Evolutionary conservation across 1,140 invertebrate genomes (phyloP).

Genomic region (Neodiprion pinetum): DNA sequence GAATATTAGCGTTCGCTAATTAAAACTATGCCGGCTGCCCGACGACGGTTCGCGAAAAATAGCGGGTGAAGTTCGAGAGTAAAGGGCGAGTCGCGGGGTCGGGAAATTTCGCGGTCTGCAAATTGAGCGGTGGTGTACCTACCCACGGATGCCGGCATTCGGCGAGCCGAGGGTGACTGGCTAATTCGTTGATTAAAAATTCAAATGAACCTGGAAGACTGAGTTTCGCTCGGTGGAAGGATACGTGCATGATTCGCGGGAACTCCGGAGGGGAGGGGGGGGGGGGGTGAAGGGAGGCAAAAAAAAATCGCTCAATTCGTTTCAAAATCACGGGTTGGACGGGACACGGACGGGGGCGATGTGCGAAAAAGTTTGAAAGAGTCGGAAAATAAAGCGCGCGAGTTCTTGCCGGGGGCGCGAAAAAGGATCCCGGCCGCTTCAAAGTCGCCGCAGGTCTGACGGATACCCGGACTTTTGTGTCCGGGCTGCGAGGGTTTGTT

Average conservation of each 20-base stretch:
- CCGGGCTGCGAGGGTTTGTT: background rate
- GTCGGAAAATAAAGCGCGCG: too few species aligned
- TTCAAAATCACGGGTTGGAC: too few species aligned
- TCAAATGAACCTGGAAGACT: background rate
- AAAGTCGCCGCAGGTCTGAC: background rate
- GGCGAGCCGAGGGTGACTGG: background rate
- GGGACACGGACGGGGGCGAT: too few species aligned
- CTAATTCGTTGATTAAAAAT: constrained; percentile 8
- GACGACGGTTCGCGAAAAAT: background rate
- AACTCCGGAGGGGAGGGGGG: too few species aligned
- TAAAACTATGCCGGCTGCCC: background rate
- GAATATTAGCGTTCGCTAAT: constrained; percentile 4
- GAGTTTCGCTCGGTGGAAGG: too few species aligned
- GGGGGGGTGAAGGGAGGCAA: too few species aligned
- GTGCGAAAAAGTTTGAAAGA: too few species aligned
- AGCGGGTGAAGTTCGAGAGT: background rate
- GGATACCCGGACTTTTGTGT: background rate
- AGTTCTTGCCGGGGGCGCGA: too few species aligned
- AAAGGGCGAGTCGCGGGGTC: background rate
- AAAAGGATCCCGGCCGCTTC: background rate
- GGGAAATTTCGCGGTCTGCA: background rate
- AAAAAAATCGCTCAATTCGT: too few species aligned
- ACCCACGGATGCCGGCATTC: background rate
- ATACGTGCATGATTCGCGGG: too few species aligned
- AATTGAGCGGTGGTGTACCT: background rate